Conservation (phyloP, 1,140 invertebrate species). For the Eurosta solidaginis region DNA sequence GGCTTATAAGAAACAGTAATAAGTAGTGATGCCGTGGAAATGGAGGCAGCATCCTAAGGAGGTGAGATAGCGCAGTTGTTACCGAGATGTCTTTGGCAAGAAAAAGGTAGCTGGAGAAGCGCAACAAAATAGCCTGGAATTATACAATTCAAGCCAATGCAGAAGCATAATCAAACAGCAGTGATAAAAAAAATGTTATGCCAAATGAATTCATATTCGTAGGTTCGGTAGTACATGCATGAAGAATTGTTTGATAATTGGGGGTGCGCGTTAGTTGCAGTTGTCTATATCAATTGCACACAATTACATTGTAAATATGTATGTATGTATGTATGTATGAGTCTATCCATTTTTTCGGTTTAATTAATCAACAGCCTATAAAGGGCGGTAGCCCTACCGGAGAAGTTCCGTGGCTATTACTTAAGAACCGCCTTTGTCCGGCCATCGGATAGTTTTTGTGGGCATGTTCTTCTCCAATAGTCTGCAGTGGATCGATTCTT, state of each 20-base stretch:
- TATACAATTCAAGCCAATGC: background rate
- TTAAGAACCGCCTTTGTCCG: too few species aligned
- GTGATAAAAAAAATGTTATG: background rate
- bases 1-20: background rate
- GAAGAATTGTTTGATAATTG: slow-evolving; percentile 2
- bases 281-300: background rate
- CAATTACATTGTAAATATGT: background rate
- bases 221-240: background rate
- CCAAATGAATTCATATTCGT: slow-evolving; percentile 33
- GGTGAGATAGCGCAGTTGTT: background rate
- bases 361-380: too few species aligned
- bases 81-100: background rate
- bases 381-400: too few species aligned
- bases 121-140: background rate
- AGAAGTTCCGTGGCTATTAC: too few species aligned
- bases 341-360: too few species aligned
- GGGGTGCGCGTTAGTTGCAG: background rate
- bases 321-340: background rate
- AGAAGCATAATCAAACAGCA: background rate
- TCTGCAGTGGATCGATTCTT: too few species aligned
- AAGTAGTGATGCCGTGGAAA: background rate
- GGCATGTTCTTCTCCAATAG: too few species aligned
- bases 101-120: background rate
- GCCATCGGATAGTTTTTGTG: too few species aligned
- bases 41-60: background rate